Evolutionary conservation across 2,797 vertebrate species (phyloP), one percentile per base, ranked within the genome.

Genomic region (Halcyon smyrnensis): DNA sequence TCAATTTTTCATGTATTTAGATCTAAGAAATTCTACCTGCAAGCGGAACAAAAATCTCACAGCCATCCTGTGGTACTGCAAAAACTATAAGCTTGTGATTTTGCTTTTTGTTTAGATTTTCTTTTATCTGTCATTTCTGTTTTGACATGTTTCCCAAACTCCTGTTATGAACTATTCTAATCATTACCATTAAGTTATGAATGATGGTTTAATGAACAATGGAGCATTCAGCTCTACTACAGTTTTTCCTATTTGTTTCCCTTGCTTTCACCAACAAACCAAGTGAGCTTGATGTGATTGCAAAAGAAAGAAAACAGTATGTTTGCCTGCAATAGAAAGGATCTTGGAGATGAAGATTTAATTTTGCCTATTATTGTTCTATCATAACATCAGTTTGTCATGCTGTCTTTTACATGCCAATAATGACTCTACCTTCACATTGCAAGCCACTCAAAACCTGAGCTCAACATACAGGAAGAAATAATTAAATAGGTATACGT

Each of bases 81-180:
- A 78, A 90, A 84, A 67, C 36, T 24, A 79, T 15, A 80, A 89
- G 51, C 46, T 54, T 75, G 13, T 24, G 34, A 68, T 71, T 86
- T 79, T 76, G 39, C 27, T 89, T 85, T 90, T 91, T 95, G 74
- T 90, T 95, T 95, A 86, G 85, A 43, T 82, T 93, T 92, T 88
- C 71, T 91, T 93, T 87, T 45, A 76, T 65, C 65, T 86, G 46
- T 94, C 79, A 70, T 60, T 90, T 86, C 63, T 91, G 32, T 78
- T 96, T 92, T 88, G 91, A 90, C n/a, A 30, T 64, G 43, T 95
- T 96, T 96, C 59, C 25, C 48, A 93, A 62, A 82, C 36, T 87
- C 36, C 45, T 77, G 60, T 84, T 92, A 84, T 46, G 67, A 89
- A n/a, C 32, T n/a, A 30, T 90, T 90, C 53, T 90, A 69, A 77